Evolutionary conservation across 2,888 invertebrate genomes (phyloP).

Genomic region (Charanyca ferruginea): DNA sequence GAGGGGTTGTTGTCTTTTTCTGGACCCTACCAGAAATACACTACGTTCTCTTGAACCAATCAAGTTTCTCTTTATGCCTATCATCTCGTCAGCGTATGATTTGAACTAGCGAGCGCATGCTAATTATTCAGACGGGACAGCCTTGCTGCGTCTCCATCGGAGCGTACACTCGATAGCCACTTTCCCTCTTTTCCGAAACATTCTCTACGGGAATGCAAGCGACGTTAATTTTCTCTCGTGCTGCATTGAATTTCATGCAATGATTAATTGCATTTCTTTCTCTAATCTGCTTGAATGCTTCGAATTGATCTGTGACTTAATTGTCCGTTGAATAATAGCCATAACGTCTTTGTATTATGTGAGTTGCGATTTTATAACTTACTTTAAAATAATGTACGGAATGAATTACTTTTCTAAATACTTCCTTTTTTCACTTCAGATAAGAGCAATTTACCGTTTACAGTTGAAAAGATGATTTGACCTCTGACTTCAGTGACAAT

Average conservation of each 20-base stretch:
- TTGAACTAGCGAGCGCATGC: conserved; percentile 47
- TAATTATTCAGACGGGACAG: conserved; percentile 54
- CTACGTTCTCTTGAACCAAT: no score
- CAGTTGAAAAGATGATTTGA: neutral
- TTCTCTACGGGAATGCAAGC: conserved; percentile 69
- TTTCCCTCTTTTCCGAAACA: conserved; percentile 84
- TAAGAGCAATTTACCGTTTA: conserved; percentile 14
- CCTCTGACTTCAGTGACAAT: conserved; percentile 4
- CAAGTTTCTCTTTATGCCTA: conserved; percentile 62
- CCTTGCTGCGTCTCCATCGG: conserved; percentile 66
- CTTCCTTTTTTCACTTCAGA: conserved; percentile 1
- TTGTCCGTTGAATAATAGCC: conserved; percentile 54
- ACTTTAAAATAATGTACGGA: neutral
- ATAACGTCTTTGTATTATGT: conserved; percentile 33
- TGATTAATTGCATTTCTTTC: conserved; percentile 52
- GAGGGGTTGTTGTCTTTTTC: no score
- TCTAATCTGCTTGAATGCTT: conserved; percentile 42
- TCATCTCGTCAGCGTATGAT: conserved; percentile 48
- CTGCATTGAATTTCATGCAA: conserved; percentile 60
- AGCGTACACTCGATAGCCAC: conserved; percentile 74
- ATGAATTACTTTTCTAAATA: conserved; percentile 1
- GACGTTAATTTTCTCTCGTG: conserved; percentile 68
- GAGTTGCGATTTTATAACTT: conserved; percentile 17
- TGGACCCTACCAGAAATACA: no score
- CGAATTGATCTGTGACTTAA: conserved; percentile 52